These are phyloP conservation scores for Suricata suricatta DNA, from an alignment of 2,113 vertebrate species.

Conservation along the genomic window DNA sequence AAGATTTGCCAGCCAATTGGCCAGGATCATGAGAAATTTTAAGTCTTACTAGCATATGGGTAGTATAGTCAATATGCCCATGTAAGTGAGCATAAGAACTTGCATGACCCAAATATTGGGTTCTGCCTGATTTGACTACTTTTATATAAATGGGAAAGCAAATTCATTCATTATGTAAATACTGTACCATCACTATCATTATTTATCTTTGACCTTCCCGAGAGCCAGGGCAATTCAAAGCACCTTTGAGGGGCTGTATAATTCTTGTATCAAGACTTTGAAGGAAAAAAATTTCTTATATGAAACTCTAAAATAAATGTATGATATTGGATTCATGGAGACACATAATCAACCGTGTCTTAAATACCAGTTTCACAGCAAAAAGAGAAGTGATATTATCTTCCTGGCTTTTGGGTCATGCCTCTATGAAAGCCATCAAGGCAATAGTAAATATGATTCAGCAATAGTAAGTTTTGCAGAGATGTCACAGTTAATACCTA, in stretches of 20 bases:
- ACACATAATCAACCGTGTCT: neutral
- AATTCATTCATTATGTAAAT: neutral
- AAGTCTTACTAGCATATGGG: neutral
- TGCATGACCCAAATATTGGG: neutral
- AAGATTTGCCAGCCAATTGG: constrained; percentile 2
- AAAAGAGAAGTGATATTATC: neutral
- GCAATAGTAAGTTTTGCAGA: neutral
- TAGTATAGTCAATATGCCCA: neutral
- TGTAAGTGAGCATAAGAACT: neutral
- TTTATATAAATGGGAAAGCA: constrained; percentile 2
- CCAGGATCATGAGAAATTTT: neutral
- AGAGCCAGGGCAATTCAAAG: neutral
- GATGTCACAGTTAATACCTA: neutral
- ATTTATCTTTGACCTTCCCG: constrained; percentile 32
- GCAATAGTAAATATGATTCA: neutral
- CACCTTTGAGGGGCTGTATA: neutral
- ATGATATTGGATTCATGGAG: neutral
- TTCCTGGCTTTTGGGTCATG: neutral
- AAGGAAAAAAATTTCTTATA: neutral
- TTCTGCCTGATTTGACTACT: neutral
- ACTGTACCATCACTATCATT: neutral
- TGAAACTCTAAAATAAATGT: constrained; percentile 44
- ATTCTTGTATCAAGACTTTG: neutral
- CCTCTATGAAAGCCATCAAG: neutral
- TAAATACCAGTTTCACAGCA: neutral